Evolutionary conservation across 1,140 invertebrate species (phyloP), one percentile per base, ranked within the genome.

Genomic region (Pseudomyrmex flavicornis): DNA sequence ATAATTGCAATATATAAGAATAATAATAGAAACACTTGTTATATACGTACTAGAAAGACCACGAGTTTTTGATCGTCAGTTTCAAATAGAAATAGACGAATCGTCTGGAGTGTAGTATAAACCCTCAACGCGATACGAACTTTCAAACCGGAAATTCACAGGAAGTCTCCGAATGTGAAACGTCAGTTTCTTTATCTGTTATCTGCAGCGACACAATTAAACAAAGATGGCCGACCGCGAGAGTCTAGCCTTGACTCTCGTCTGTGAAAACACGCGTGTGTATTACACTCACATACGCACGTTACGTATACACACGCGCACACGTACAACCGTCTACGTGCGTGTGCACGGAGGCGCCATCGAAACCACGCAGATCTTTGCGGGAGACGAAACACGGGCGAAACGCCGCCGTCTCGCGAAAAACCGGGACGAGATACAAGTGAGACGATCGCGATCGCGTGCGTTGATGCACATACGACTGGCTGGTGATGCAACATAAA

Each of bases 401-500:
- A 35, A 35, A 35, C 26, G 35, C 48, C 22, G 70, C 35, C 48
- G 58, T 8, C 73, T 63, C 15, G 22, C 15, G 26, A 83, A 70
- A 52, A 83, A 26, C 54, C 58, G 52, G 35, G 61, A 15, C n/a
- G 72, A 52, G 70, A 46, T 65, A 35, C 87, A 74, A 75, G 68
- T 66, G 65, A 77, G 68, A 61, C 66, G 82, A 85, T 77, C 85
- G 79, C 69, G 61, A 59, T 56, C 83, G 56, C 59, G 83, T 87
- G 85, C 80, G 82, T 85, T 88, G 87, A 82, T 92, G 87, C 86
- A 70, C 85, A 75, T 90, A 88, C 90, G 90, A 91, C 90, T 90
- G 90, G 86, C 88, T 91, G 89, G 88, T 91, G 88, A 89, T 92
- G 88, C 91, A 91, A 92, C 91, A 92, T 92, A 92, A 92, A 92